Conservation (phyloP, 2,797 vertebrate species). For the Nyctibius grandis region DNA sequence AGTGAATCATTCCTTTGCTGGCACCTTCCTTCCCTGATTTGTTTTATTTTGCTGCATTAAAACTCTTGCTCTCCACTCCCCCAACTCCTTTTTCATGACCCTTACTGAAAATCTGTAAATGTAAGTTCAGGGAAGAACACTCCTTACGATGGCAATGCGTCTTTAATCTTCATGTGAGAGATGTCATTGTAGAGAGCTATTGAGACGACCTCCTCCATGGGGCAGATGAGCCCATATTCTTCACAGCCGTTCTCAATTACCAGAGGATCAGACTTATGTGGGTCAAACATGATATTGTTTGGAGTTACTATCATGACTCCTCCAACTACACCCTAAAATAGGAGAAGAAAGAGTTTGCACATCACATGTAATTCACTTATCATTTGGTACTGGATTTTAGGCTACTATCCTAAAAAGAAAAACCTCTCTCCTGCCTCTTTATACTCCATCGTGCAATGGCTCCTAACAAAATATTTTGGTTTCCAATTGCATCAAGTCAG, state of each 20-base stretch:
- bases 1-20: background rate
- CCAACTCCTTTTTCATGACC: background rate
- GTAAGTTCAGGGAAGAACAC: constrained; percentile 28
- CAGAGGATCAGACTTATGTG: constrained; percentile 96
- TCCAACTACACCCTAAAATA: constrained; percentile 90
- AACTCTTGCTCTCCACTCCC: background rate
- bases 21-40: background rate
- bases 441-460: background rate
- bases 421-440: background rate
- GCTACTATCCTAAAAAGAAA: background rate
- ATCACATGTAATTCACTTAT: background rate
- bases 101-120: background rate
- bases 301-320: constrained; percentile 99
- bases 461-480: background rate
- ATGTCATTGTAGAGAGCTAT: constrained; percentile 95
- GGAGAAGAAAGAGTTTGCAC: constrained; percentile 5
- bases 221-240: constrained; percentile 97
- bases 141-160: constrained; percentile 96
- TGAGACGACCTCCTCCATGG: constrained; percentile 97
- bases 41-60: background rate
- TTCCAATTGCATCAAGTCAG: background rate
- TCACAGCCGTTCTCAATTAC: constrained; percentile 98
- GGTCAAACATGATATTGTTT: constrained; percentile 99
- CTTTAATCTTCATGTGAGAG: constrained; percentile 98
- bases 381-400: background rate